Percentiles rank a stretch among this genome's conserved stretches.
Evolutionary conservation across 1,140 invertebrate genomes (phyloP).

Genomic region (Lordiphosa collinella): DNA sequence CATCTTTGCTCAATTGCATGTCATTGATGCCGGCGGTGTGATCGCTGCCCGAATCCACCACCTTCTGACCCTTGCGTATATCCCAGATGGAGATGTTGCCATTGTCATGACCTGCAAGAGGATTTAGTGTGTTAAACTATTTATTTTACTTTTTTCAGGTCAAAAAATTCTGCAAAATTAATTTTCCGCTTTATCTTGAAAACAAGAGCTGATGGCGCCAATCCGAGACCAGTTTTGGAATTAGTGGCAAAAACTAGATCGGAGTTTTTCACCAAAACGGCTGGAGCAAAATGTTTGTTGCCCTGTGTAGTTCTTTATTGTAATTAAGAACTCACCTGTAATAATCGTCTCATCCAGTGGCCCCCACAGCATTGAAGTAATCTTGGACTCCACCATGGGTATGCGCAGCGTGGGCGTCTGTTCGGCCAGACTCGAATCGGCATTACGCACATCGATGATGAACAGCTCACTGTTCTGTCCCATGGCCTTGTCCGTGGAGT

Average conservation of each 20-base stretch:
- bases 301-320: no score
- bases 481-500: constrained; percentile 95
- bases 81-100: constrained; percentile 96
- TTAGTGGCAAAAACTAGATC: no score
- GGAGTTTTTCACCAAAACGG: no score
- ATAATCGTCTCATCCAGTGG: constrained; percentile 94
- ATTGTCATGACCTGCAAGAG: constrained; percentile 88
- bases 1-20: constrained; percentile 96
- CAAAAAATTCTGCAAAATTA: no score
- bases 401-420: constrained; percentile 84
- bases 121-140: no score
- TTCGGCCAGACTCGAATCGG: constrained; percentile 82
- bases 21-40: constrained; percentile 95
- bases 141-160: no score
- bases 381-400: constrained; percentile 86
- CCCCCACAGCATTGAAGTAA: constrained; percentile 96
- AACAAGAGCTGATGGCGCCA: no score
- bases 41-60: constrained; percentile 87
- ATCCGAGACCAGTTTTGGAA: no score
- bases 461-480: constrained; percentile 93
- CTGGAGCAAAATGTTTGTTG: no score
- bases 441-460: constrained; percentile 89
- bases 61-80: constrained; percentile 89
- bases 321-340: constrained; percentile 82
- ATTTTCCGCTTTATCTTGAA: no score